These are phyloP conservation scores for Porites rus DNA, from an alignment of 92 coral and sea anemone species.

Conservation along the genomic window DNA sequence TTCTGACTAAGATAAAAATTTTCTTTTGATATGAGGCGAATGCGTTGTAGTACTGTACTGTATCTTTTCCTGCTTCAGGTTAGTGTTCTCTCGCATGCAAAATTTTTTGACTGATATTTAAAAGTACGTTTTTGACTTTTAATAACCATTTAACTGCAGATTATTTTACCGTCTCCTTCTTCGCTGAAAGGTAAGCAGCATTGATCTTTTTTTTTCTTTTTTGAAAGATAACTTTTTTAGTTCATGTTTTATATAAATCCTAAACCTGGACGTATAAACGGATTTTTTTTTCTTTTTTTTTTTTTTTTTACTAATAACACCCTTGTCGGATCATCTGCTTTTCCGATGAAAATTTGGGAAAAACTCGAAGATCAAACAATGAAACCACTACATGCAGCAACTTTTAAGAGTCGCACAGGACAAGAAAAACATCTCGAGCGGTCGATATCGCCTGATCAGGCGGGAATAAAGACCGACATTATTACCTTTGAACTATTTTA, in stretches of 20 bases:
- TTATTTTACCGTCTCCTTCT: conserved; percentile 1
- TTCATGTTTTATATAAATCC: not conserved
- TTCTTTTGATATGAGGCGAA: conserved; percentile 17
- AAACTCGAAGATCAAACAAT: no score
- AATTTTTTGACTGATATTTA: not conserved
- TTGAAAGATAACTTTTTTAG: not conserved
- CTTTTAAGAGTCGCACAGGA: no score
- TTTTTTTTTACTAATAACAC: not conserved
- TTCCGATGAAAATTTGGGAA: no score
- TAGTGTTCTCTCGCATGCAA: not conserved
- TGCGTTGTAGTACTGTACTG: not conserved
- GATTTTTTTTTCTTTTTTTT: not conserved
- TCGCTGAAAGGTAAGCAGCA: conserved; percentile 24
- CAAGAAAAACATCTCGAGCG: no score
- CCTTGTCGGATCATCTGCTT: no score
- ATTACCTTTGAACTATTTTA: no score
- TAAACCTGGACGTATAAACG: not conserved
- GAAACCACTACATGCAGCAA: no score
- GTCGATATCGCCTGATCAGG: no score
- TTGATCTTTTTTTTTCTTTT: not conserved
- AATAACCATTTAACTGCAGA: conserved; percentile 12
- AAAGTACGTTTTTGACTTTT: not conserved
- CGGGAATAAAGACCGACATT: no score
- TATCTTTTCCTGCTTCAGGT: conserved; percentile 14
- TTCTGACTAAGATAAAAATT: not conserved